Base-by-base conservation (phyloP, 1,140 invertebrate genomes). In the Dendrolimus punctatus region DNA sequence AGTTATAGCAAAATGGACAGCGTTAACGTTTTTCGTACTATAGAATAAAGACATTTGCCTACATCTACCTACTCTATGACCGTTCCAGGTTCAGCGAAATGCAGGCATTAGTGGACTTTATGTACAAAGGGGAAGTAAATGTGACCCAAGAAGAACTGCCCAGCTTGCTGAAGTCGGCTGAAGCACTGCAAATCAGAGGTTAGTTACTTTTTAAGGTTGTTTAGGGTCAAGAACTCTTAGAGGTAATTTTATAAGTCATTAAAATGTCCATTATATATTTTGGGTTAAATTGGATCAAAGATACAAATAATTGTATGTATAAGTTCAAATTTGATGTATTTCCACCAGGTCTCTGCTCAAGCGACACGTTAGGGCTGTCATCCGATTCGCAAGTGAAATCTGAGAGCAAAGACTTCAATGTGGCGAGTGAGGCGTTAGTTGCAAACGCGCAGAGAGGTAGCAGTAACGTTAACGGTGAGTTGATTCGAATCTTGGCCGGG, bases 101-200 rank as follows among this genome's bases (percentile, higher is more conserved):
- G 68, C 94, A 95, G 67, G 93, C 94, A 0, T 78, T 95, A 6
- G 93, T 95, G 8, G 94, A 95, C 71, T 95, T 95, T 68, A 95
- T 95, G 94, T 95, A 95, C 81, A 93, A 93, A 64, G 94, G 94
- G 4, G 94, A 95, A 79, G 94, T 95, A 40, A 95, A 95, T 70
- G 94, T 96, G 6, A 93, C 93, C 42, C 93, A 95, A 66, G 93
- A 95, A 45, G 93, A 95, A 55, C 80, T 96, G 8, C 91, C 92
- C 46, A 92, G 92, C 62, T 80, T 96, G 8, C 88, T 96, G 50
- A 92, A 93, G 68, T 94, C 94, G 8, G 95, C 95, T 2, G 94
- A 95, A 75, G 92, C 93, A 51, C 80, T 96, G 58, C 93, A 95
- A 73, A 95, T 96, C 37, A 83, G 91, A 58, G 91, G 91, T 57